These are phyloP conservation scores for Sebastes glaucus DNA, from an alignment of 2,797 vertebrate genomes.

Conservation along the genomic window DNA sequence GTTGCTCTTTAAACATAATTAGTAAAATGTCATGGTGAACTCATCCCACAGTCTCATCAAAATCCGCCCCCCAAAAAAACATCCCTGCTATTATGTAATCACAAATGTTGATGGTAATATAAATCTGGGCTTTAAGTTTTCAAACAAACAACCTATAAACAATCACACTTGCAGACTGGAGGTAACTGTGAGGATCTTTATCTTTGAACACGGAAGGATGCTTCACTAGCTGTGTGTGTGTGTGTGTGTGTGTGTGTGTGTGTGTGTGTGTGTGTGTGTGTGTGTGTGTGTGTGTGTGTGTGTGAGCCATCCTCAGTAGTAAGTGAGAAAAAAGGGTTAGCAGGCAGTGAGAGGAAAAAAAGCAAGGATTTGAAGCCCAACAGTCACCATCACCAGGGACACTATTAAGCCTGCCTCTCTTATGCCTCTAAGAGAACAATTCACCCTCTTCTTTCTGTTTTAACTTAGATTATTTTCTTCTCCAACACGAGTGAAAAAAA, in stretches of 20 bases:
- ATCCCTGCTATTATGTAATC: not conserved
- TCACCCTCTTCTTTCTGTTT: slow-evolving; percentile 28
- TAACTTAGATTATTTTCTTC: slow-evolving; percentile 13
- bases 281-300: not conserved
- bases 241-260: not conserved
- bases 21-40: not conserved
- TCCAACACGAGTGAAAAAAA: not conserved
- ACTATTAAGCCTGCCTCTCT: slow-evolving; percentile 51
- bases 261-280: not conserved
- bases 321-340: slow-evolving; percentile 16
- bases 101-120: not conserved
- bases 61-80: not conserved
- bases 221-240: not conserved
- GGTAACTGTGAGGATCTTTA: slow-evolving; percentile 3
- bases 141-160: slow-evolving; percentile 18
- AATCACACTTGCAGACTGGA: not conserved
- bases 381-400: slow-evolving; percentile 48
- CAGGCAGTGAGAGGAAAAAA: not conserved
- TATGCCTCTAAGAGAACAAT: slow-evolving; percentile 45
- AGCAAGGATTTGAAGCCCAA: slow-evolving; percentile 33
- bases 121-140: not conserved
- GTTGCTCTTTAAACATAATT: not conserved
- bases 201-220: slow-evolving; percentile 32
- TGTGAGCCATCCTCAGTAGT: slow-evolving; percentile 1
- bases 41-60: not conserved